phyloP scores from a whole-genome alignment of 2,113 vertebrate genomes.

The Vulpes vulpes region DNA sequence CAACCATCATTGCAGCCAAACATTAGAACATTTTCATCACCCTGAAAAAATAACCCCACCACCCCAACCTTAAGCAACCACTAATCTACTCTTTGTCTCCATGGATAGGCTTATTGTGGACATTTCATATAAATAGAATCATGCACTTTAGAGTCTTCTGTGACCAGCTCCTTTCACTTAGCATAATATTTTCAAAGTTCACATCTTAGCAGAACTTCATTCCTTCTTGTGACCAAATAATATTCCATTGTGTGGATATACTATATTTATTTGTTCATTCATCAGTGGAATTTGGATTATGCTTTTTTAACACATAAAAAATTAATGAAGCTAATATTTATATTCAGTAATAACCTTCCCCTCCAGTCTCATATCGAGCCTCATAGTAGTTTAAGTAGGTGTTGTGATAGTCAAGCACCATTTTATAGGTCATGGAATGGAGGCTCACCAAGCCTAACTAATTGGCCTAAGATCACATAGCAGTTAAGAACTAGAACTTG shows the following conservation, averaged over 20 bases:
- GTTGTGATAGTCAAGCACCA: not conserved
- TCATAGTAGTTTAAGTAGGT: not conserved
- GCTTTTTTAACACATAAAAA: constrained; percentile 38
- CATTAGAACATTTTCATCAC: not conserved
- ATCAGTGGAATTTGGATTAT: not conserved
- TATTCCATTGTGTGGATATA: not conserved
- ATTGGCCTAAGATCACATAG: not conserved
- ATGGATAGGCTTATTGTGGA: not conserved
- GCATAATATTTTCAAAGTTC: not conserved
- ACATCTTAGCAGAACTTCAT: not conserved
- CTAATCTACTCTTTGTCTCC: not conserved
- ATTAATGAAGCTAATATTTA: not conserved
- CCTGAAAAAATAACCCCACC: not conserved
- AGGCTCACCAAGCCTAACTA: constrained; percentile 25
- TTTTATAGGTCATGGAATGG: not conserved
- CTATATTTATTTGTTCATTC: not conserved
- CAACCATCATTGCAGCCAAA: not conserved
- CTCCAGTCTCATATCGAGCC: not conserved
- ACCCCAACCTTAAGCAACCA: constrained; percentile 19
- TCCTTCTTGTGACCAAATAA: not conserved
- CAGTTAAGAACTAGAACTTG: not conserved
- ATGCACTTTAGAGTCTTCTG: not conserved
- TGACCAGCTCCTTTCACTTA: not conserved
- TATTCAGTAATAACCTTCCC: constrained; percentile 17
- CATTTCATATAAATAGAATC: not conserved